A percentile compares a stretch with the other conserved stretches of the same genome.
These are phyloP conservation scores for Tenualosa thibaudeaui DNA, from an alignment of 2,797 vertebrate genomes.

Conservation along the genomic window DNA sequence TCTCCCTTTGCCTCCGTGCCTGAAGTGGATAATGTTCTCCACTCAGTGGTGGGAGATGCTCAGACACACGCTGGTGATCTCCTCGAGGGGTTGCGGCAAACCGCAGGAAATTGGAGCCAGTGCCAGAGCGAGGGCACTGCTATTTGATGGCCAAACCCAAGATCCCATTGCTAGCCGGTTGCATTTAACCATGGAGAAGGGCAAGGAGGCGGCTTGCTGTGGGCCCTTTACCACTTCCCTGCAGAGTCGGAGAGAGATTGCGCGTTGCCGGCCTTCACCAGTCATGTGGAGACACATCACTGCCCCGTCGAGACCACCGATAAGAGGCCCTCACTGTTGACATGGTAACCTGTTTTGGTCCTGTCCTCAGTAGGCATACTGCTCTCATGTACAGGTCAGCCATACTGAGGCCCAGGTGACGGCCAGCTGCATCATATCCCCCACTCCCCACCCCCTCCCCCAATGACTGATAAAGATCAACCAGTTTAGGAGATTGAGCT, in stretches of 20 bases:
- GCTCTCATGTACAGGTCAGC: background rate
- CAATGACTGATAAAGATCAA: background rate
- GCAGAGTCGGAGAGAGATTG: background rate
- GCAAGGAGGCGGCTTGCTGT: background rate
- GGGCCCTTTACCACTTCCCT: background rate
- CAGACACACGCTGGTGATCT: constrained; percentile 33
- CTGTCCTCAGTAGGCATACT: background rate
- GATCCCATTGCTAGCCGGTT: background rate
- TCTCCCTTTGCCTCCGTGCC: constrained; percentile 30
- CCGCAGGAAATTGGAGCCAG: constrained; percentile 42
- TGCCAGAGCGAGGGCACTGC: constrained; percentile 29
- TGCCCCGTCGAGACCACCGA: constrained; percentile 37
- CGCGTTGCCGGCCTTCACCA: background rate
- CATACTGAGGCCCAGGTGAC: background rate
- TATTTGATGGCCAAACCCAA: constrained; percentile 36
- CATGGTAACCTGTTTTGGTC: constrained; percentile 46
- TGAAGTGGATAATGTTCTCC: constrained; percentile 40
- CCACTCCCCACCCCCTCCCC: background rate
- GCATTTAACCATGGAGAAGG: background rate
- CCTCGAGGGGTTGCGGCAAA: constrained; percentile 42
- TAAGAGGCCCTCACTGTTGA: constrained; percentile 43
- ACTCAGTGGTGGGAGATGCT: constrained; percentile 6
- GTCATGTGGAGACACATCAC: background rate
- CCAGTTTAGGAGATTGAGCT: constrained; percentile 7
- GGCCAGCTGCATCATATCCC: background rate